phyloP scores from a whole-genome alignment of 2,888 invertebrate genomes.

The Ceratothoa steindachneri region DNA sequence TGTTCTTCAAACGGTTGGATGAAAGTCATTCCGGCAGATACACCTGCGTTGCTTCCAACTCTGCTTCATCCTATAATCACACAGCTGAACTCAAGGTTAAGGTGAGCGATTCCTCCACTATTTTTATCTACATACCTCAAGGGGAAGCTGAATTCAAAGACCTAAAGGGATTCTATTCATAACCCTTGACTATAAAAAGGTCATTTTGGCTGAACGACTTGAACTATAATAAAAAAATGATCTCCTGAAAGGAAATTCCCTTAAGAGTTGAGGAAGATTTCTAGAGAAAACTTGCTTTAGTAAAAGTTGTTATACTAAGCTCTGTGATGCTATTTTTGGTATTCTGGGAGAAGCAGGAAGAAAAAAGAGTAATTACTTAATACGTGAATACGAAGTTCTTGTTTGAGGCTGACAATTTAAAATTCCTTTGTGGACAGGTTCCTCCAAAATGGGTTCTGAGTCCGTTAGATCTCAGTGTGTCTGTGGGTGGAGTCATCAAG shows the following conservation, averaged over 20 bases:
- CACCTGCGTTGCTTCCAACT: constrained; percentile 35
- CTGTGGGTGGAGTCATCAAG: constrained; percentile 50
- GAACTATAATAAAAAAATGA: too few relatives aligned
- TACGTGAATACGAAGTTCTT: constrained; percentile 2
- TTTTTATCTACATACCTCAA: too few relatives aligned
- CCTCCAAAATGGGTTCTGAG: constrained; percentile 53
- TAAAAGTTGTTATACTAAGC: too few relatives aligned
- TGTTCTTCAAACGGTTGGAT: constrained; percentile 26
- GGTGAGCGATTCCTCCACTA: too few relatives aligned
- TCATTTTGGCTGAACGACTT: too few relatives aligned
- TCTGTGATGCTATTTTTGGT: background rate
- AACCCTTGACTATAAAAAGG: too few relatives aligned
- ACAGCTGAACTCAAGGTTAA: constrained; percentile 31
- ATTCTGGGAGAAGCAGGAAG: background rate
- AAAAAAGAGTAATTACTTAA: background rate
- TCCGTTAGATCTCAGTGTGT: constrained; percentile 52
- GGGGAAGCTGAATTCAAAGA: too few relatives aligned
- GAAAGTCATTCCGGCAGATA: constrained; percentile 34
- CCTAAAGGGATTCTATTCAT: too few relatives aligned
- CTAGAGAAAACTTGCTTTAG: too few relatives aligned
- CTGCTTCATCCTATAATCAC: constrained; percentile 30
- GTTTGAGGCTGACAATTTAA: background rate
- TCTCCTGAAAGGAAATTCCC: too few relatives aligned
- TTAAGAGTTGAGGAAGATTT: too few relatives aligned
- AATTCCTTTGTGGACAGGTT: too few relatives aligned